phyloP scores from a whole-genome alignment of 2,888 invertebrate genomes.

The Elysia crispata region DNA sequence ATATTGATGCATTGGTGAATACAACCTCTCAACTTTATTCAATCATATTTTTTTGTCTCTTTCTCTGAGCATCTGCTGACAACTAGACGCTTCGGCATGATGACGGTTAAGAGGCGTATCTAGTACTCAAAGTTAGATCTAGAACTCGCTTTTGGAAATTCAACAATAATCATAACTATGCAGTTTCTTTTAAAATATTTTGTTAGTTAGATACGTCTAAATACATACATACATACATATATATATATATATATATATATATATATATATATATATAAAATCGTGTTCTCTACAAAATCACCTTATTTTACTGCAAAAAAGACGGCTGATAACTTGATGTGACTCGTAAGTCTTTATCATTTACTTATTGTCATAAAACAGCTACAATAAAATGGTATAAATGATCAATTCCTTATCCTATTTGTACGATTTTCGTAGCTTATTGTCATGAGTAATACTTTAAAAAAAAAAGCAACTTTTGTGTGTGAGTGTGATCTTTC shows the following conservation, averaged over 20 bases:
- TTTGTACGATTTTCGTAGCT: background rate
- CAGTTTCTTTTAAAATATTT: no score
- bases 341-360: no score
- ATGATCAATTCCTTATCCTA: background rate
- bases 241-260: background rate
- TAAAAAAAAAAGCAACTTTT: background rate
- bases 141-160: no score
- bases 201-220: background rate
- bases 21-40: no score
- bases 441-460: background rate
- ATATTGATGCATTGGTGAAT: no score
- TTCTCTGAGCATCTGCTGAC: no score
- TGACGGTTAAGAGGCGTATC: no score
- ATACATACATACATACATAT: conserved; percentile 16
- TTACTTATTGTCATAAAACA: background rate
- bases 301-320: background rate
- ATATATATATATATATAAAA: background rate
- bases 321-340: no score
- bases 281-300: background rate
- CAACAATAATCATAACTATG: no score
- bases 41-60: no score
- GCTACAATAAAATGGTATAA: background rate
- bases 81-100: no score
- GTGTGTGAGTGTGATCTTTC: background rate
- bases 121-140: no score